Evolutionary conservation across 2,888 invertebrate species (phyloP).

Genomic region (Cephus nigrinus): DNA sequence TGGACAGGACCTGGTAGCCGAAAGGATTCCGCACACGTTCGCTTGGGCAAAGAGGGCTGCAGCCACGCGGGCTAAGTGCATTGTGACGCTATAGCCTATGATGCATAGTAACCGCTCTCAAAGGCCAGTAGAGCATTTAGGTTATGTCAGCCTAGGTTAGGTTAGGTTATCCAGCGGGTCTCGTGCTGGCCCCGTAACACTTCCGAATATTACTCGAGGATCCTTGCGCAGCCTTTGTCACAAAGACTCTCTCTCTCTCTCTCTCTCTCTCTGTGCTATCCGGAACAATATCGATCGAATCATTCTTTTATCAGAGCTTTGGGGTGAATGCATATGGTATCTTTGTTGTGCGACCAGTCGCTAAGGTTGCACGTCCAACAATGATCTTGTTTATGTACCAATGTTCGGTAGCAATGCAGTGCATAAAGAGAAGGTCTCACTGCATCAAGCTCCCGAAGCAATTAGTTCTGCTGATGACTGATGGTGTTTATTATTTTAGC

Average conservation of each 20-base stretch:
- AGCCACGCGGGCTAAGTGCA: constrained; percentile 29
- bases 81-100: constrained; percentile 25
- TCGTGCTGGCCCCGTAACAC: background rate
- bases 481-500: background rate
- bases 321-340: background rate
- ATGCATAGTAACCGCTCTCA: constrained; percentile 22
- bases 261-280: background rate
- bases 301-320: background rate
- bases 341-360: background rate
- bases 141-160: constrained; percentile 36
- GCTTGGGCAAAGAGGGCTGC: constrained; percentile 38
- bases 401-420: background rate
- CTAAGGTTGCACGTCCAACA: background rate
- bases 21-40: constrained; percentile 44
- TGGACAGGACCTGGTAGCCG: constrained; percentile 32
- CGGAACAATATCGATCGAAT: background rate
- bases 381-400: background rate
- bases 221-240: background rate
- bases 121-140: constrained; percentile 38
- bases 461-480: background rate
- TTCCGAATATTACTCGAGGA: background rate
- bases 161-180: constrained; percentile 22
- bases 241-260: background rate
- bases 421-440: background rate
- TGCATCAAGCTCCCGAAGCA: background rate